Base-by-base conservation (phyloP, 2,113 vertebrate species). In the Vireo altiloquus region DNA sequence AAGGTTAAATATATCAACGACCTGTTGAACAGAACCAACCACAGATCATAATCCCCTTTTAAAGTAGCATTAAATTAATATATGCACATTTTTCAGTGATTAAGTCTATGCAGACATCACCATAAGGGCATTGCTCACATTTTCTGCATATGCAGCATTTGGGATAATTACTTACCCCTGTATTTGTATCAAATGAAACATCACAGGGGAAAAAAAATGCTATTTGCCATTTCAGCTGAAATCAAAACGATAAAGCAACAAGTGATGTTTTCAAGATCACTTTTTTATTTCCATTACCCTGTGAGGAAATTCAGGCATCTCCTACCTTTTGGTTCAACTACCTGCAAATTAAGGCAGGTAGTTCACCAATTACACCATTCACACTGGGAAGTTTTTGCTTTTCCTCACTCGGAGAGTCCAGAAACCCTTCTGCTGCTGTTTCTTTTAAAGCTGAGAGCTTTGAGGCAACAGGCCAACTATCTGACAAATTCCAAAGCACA, bases 151-250 rank as follows among this genome's bases (percentile, higher is more conserved):
- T 12, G 35, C 30, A 70, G 42, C 8, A 53, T 20, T 18, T 82
- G 49, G 7, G 37, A 61, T 28, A 28, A 49, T 31, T 44, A 84
- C 39, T 53, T 57, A 82, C 2, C 6, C 25, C 42, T 68, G 49
- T 47, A 37, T 23, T 59, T 85, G 24, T 33, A 82, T 31, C 31
- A 50, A 71, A 65, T 9, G 2, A 15, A 80, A 60, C 22, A 53
- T 1, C 2, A 6, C 0, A 0, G 17, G 6, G 14, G 2, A 1
- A 22, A 61, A 50, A 37, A 8, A 9, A 33, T 40, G 42, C 52
- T 42, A 35, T 59, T 50, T 77, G 20, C 52, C 24, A 57, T 39
- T 88, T 80, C 39, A 83, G 30, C 33, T 57, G 42, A 82, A 88
- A 72, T 49, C 18, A 64, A 57, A 81, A 61, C 4, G 5, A 39